Evolutionary conservation across 2,113 vertebrate genomes (phyloP).

Genomic region (Malaclemys terrapin): DNA sequence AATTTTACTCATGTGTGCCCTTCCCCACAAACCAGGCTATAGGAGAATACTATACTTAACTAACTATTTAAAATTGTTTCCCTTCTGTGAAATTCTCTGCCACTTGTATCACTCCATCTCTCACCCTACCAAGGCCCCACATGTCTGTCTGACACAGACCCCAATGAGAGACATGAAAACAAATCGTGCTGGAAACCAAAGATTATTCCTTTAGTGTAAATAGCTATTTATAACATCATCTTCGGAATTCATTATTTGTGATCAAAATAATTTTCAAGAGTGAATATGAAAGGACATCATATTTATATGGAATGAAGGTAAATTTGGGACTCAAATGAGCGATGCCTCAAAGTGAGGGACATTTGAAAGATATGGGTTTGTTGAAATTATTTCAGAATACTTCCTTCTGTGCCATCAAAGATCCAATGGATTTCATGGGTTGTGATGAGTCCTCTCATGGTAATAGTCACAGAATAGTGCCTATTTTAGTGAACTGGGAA

Average conservation of each 20-base stretch:
- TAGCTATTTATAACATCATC: background rate
- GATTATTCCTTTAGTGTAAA: background rate
- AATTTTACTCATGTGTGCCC: background rate
- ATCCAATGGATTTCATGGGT: background rate
- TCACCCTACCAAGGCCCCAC: background rate
- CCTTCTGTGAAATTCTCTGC: slow-evolving; percentile 1
- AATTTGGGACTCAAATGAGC: background rate
- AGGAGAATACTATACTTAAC: background rate
- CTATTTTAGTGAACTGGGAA: background rate
- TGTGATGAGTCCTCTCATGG: background rate
- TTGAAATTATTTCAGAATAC: background rate
- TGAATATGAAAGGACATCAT: background rate
- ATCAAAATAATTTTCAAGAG: background rate
- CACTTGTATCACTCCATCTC: background rate
- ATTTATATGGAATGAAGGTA: background rate
- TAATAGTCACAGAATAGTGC: background rate
- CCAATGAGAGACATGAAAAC: background rate
- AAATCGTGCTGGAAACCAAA: background rate
- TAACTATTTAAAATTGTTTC: background rate
- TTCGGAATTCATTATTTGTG: background rate
- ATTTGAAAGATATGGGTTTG: background rate
- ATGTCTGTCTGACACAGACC: background rate
- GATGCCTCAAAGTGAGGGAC: background rate
- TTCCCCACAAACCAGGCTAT: background rate
- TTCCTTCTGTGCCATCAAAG: background rate